phyloP scores from a whole-genome alignment of 92 coral and sea anemone genomes.

The Muricea muricata region DNA sequence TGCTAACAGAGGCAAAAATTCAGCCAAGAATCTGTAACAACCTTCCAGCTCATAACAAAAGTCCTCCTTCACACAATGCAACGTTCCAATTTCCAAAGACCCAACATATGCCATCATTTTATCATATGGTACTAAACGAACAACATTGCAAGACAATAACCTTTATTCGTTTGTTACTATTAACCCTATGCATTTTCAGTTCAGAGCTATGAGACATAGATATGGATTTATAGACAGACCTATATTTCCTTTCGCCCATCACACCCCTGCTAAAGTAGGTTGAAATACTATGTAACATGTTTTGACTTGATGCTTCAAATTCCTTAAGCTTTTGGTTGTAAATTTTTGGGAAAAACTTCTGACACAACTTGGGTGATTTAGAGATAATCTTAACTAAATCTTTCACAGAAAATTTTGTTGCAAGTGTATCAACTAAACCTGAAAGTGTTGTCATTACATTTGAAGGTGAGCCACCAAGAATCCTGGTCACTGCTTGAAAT shows the following conservation, averaged over 20 bases:
- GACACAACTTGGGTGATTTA: conserved; percentile 68
- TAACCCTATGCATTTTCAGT: conserved; percentile 43
- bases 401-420: conserved; percentile 59
- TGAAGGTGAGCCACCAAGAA: conserved; percentile 71
- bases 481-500: conserved; percentile 68
- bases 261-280: conserved; percentile 72
- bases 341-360: conserved; percentile 69
- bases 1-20: conserved; percentile 64
- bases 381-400: conserved; percentile 64
- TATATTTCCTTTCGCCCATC: conserved; percentile 75
- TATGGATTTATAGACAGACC: conserved; percentile 55
- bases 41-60: conserved; percentile 69
- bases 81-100: conserved; percentile 72
- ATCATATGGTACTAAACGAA: conserved; percentile 72
- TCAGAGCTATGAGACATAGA: no score
- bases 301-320: conserved; percentile 66
- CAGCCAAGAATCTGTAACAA: not conserved
- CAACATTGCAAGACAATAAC: conserved; percentile 80
- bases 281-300: conserved; percentile 66
- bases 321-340: conserved; percentile 64
- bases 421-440: conserved; percentile 71
- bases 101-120: conserved; percentile 75
- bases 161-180: conserved; percentile 57
- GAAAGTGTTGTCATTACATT: conserved; percentile 68
- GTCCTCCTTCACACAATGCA: conserved; percentile 67